Conservation (phyloP, 2,797 vertebrate species). For the Morus bassanus region DNA sequence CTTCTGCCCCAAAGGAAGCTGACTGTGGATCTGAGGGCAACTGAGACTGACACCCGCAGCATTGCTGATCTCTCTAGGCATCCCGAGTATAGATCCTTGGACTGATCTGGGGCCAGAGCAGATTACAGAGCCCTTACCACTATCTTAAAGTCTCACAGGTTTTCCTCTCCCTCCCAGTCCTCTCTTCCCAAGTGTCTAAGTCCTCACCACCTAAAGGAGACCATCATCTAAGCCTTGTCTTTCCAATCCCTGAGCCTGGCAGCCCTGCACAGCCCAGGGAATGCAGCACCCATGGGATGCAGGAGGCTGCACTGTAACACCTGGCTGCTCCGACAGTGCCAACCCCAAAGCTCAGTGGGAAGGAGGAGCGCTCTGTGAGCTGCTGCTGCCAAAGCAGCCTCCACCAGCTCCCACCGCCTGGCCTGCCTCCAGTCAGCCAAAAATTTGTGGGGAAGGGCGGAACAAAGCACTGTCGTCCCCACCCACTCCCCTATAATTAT, state of each 20-base stretch:
- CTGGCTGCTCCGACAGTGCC: background rate
- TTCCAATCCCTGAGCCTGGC: background rate
- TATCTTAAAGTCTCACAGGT: background rate
- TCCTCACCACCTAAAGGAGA: background rate
- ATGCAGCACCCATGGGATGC: fast-evolving
- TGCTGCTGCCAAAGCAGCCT: background rate
- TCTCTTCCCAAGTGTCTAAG: background rate
- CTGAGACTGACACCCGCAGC: background rate
- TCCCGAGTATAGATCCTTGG: background rate
- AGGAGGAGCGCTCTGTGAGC: background rate
- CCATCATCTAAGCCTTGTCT: background rate
- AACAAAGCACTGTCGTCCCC: background rate
- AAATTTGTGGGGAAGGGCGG: conserved; percentile 37
- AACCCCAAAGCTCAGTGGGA: background rate
- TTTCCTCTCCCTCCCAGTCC: background rate
- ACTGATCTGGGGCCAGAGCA: background rate
- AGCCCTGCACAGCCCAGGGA: background rate
- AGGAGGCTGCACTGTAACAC: background rate
- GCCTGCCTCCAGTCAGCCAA: background rate
- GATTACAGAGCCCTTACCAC: background rate
- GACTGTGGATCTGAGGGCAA: background rate
- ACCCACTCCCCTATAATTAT: conserved; percentile 24
- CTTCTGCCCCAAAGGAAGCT: background rate
- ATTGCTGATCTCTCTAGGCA: background rate
- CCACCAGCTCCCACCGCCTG: background rate